phyloP scores from a whole-genome alignment of 2,113 vertebrate genomes.

The Bambusicola thoracicus region DNA sequence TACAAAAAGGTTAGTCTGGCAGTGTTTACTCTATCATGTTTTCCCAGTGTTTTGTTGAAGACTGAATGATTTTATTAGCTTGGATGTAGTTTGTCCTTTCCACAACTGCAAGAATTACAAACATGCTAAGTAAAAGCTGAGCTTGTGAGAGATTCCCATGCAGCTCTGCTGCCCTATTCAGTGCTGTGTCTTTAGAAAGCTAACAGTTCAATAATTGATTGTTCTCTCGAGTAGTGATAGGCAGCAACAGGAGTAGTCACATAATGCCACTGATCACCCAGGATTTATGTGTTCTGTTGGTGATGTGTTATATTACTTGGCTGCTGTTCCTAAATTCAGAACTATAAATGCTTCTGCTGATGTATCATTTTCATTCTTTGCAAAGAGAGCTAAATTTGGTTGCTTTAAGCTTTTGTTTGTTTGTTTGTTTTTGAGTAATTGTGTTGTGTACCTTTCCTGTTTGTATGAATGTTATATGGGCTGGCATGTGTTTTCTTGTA shows the following conservation, averaged over 20 bases:
- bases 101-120: neutral
- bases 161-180: neutral
- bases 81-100: neutral
- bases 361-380: constrained; percentile 15
- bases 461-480: neutral
- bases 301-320: constrained; percentile 24
- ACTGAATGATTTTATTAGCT: neutral
- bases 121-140: neutral
- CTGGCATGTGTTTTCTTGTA: constrained; percentile 24
- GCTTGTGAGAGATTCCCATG: neutral
- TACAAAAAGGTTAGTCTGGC: neutral
- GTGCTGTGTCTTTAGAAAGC: neutral
- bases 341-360: neutral
- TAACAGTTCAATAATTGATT: constrained; percentile 1
- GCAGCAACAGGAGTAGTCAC: constrained; percentile 32
- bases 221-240: neutral
- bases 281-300: constrained; percentile 17
- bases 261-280: constrained; percentile 2
- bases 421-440: neutral
- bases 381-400: neutral
- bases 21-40: neutral
- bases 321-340: constrained; percentile 21
- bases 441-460: neutral
- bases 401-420: neutral
- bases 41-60: neutral